Evolutionary conservation across 2,888 invertebrate genomes (phyloP).

Genomic region (Copidosoma aretas): DNA sequence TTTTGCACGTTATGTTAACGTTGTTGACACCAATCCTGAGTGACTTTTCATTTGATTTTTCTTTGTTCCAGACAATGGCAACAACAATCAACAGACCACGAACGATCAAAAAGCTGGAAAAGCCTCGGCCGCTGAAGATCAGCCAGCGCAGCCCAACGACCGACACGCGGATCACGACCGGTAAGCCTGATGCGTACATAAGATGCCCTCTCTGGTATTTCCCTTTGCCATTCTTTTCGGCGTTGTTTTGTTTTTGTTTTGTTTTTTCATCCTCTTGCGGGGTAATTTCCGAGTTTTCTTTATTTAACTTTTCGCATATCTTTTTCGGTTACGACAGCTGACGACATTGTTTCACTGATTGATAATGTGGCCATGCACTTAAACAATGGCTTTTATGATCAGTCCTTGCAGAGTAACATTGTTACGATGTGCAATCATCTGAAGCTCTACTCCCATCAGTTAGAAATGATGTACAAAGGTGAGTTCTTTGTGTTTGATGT

Average conservation of each 20-base stretch:
- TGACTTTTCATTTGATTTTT: background rate
- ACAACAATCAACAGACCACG: conserved; percentile 59
- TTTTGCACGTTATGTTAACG: no score
- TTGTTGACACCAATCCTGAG: no score
- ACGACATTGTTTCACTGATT: conserved; percentile 82
- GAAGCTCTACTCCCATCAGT: conserved; percentile 76
- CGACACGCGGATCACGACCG: conserved; percentile 59
- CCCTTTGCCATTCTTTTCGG: conserved; percentile 1
- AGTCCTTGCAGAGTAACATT: conserved; percentile 75
- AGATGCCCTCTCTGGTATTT: background rate
- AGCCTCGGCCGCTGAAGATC: conserved; percentile 74
- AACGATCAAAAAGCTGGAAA: conserved; percentile 76
- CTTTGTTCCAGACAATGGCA: conserved; percentile 33
- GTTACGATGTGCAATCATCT: conserved; percentile 80
- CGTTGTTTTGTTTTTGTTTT: background rate
- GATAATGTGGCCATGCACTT: conserved; percentile 82
- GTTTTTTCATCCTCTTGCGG: background rate
- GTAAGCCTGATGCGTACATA: conserved; percentile 49
- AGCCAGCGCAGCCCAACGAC: conserved; percentile 57
- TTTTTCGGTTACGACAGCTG: conserved; percentile 55
- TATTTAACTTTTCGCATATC: background rate
- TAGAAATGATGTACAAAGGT: conserved; percentile 80
- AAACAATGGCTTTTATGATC: conserved; percentile 77
- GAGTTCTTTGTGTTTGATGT: conserved; percentile 17
- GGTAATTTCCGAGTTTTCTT: background rate